Percentiles rank a stretch among this genome's conserved stretches.
phyloP scores from a whole-genome alignment of 1,140 invertebrate species.

The Asbolus verrucosus region DNA sequence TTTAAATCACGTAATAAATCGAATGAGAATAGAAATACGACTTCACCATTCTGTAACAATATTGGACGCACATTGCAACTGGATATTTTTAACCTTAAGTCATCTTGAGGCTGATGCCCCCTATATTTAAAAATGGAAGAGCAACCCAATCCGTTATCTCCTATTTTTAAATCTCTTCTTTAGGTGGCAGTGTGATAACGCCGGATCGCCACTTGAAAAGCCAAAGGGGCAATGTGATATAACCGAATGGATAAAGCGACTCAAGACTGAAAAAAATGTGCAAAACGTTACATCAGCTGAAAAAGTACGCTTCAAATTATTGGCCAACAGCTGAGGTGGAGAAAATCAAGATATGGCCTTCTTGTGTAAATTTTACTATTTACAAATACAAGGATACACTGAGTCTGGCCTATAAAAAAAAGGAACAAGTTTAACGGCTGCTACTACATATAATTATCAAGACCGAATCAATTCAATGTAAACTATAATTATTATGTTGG shows the following conservation, averaged over 20 bases:
- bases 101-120: slow-evolving; percentile 49
- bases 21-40: slow-evolving; percentile 48
- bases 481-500: slow-evolving; percentile 36
- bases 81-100: slow-evolving; percentile 48
- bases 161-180: slow-evolving; percentile 35
- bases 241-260: no score
- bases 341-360: no score
- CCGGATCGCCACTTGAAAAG: no score
- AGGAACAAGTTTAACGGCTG: background rate
- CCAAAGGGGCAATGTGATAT: no score
- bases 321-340: no score
- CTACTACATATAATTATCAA: slow-evolving; percentile 19
- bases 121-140: slow-evolving; percentile 47
- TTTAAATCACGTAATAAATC: slow-evolving; percentile 39
- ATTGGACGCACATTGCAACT: slow-evolving; percentile 46
- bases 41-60: slow-evolving; percentile 48
- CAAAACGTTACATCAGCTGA: no score
- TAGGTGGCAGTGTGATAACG: slow-evolving; percentile 27
- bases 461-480: slow-evolving; percentile 12
- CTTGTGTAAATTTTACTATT: no score
- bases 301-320: no score
- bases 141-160: slow-evolving; percentile 34
- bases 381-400: no score
- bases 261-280: no score
- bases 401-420: no score